phyloP scores from a whole-genome alignment of 2,113 vertebrate species.

The Aphelocoma coerulescens region DNA sequence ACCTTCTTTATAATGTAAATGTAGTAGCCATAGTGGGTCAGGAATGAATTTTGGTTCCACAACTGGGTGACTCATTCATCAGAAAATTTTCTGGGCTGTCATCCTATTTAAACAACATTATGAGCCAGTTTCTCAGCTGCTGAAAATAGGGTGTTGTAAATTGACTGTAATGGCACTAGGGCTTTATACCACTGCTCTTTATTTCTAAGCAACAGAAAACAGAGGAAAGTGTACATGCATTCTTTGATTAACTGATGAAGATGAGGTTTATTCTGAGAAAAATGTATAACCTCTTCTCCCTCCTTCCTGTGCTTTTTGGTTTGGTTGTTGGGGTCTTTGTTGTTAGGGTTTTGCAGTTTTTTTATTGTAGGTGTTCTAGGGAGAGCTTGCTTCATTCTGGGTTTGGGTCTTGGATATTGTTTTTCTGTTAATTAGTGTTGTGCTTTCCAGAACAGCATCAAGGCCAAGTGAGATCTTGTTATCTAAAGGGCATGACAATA shows the following conservation, averaged over 20 bases:
- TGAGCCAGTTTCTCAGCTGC: neutral
- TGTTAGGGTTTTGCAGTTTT: neutral
- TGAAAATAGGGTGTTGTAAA: neutral
- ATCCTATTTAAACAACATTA: conserved; percentile 1
- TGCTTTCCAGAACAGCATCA: neutral
- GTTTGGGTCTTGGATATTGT: neutral
- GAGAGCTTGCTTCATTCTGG: neutral
- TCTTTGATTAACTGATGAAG: neutral
- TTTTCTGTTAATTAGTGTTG: neutral
- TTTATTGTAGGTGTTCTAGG: neutral
- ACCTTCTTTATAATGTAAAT: conserved; percentile 33
- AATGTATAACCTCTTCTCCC: neutral
- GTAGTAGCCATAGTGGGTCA: conserved; percentile 11
- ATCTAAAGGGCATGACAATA: neutral
- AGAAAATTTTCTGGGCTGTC: conserved; percentile 23
- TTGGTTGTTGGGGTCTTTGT: neutral
- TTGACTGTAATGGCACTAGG: neutral
- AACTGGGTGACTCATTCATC: conserved; percentile 18
- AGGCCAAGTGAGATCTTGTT: neutral
- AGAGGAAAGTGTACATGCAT: neutral
- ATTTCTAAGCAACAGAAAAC: neutral
- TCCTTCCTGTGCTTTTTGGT: neutral
- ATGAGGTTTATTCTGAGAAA: neutral
- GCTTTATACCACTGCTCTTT: neutral
- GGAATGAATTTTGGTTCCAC: conserved; percentile 27